These are phyloP conservation scores for Campylomormyrus tamandua DNA, from an alignment of 2,113 vertebrate species.

Conservation along the genomic window DNA sequence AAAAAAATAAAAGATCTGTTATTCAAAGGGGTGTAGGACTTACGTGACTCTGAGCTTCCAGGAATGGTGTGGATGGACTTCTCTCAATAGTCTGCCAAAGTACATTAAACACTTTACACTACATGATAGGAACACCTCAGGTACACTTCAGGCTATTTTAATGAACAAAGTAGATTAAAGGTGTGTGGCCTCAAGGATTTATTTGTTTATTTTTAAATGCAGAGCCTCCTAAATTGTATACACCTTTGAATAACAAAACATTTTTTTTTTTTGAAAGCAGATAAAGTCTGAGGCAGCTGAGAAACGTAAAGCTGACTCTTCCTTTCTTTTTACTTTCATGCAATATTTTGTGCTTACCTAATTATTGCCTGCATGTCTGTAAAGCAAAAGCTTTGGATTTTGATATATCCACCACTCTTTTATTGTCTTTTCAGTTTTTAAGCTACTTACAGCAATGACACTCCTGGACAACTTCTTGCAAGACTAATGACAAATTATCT, in stretches of 20 bases:
- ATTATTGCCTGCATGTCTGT: not conserved
- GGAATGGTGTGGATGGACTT: not conserved
- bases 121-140: no score
- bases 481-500: not conserved
- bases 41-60: not conserved
- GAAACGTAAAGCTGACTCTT: not conserved
- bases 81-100: not conserved
- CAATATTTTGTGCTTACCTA: not conserved
- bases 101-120: no score
- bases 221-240: not conserved
- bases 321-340: not conserved
- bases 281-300: not conserved
- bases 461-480: not conserved
- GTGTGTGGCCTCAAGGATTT: not conserved
- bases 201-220: not conserved
- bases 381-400: not conserved
- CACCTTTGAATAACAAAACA: not conserved
- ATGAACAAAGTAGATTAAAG: no score
- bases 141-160: no score
- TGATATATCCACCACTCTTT: not conserved
- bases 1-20: not conserved
- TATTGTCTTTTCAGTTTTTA: not conserved
- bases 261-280: not conserved
- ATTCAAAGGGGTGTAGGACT: not conserved
- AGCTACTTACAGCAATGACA: not conserved